Evolutionary conservation across 2,888 invertebrate species (phyloP), one percentile per base, ranked within the genome.

Genomic region (Myopa tessellatipennis): DNA sequence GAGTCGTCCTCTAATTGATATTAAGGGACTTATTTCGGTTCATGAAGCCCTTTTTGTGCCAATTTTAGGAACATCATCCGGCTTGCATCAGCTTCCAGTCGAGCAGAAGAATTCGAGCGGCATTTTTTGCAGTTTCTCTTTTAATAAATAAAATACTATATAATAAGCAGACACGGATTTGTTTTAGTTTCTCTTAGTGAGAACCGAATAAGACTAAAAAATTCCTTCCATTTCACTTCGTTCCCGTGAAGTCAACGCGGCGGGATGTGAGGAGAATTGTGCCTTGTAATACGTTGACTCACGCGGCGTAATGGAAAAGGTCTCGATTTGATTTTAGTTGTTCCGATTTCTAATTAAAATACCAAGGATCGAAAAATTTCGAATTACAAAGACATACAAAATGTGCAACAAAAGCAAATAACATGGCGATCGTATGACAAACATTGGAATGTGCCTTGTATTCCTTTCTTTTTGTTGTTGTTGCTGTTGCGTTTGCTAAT

Each of bases 261-360:
- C 45, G 10, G 6, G 61, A 18, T 34, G 61, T 0, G 18, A 14
- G 26, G 61, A 10, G 61, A 3, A 4, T 18, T 10, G 18, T n/a
- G 61, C 26, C 26, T 26, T 26, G 26, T 26, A 26, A 26, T 26
- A 26, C 26, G 26, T 26, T 26, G 34, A 60, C 60, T n/a, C 45
- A 61, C 45, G 61, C 72, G 18, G 40, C 4, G 36, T 16, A 45
- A 45, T n/a, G 8, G 45, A 45, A 73, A 61, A 61, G 80, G 52
- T 65, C 77, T 71, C 77, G 78, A 78, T 79, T 80, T 78, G 78
- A 79, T 79, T 79, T 81, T 76, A 68, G 76, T 63, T 78, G 76
- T 81, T 81, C 77, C 40, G 80, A 67, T 80, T 81, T 80, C 79
- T 81, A 81, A 81, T 81, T 81, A 81, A 81, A 81, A 81, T 81